phyloP scores from a whole-genome alignment of 2,797 vertebrate species.

The Sebastes itinus region DNA sequence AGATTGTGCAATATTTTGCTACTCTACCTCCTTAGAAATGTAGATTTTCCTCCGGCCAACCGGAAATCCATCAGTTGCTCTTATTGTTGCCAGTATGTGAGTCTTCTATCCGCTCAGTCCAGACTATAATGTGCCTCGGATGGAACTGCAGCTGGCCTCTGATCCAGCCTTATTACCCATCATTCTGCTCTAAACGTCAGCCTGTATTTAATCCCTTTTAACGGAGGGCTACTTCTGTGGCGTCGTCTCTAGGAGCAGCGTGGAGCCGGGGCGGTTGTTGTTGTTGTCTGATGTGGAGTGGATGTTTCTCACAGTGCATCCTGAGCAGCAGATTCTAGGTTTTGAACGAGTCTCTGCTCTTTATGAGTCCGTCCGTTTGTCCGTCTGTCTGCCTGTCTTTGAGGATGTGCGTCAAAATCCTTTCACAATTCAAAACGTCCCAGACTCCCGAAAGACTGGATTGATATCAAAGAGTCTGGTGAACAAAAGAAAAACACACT shows the following conservation, averaged over 20 bases:
- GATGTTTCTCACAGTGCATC: slow-evolving; percentile 50
- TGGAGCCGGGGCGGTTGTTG: not conserved
- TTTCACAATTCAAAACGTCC: slow-evolving; percentile 40
- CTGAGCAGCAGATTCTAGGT: slow-evolving; percentile 37
- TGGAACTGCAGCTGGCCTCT: not conserved
- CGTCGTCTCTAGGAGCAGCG: not conserved
- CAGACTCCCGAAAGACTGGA: slow-evolving; percentile 41
- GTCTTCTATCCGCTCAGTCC: not conserved
- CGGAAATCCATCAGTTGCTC: not conserved
- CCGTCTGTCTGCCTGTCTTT: slow-evolving; percentile 30
- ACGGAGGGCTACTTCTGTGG: not conserved
- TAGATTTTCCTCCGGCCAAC: not conserved
- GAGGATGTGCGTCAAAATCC: slow-evolving; percentile 69
- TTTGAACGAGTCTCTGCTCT: slow-evolving; percentile 36
- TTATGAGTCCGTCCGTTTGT: slow-evolving; percentile 19
- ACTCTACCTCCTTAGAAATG: not conserved
- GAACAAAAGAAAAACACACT: slow-evolving; percentile 57
- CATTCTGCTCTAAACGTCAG: not conserved
- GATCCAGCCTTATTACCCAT: not conserved
- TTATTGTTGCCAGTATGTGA: not conserved
- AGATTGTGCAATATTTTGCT: not conserved
- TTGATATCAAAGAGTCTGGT: slow-evolving; percentile 66
- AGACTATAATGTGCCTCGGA: not conserved
- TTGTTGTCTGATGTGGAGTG: slow-evolving; percentile 4
- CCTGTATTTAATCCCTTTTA: slow-evolving; percentile 1